Evolutionary conservation across 2,888 invertebrate species (phyloP), one percentile per base, ranked within the genome.

Genomic region (Platycheirus albimanus): DNA sequence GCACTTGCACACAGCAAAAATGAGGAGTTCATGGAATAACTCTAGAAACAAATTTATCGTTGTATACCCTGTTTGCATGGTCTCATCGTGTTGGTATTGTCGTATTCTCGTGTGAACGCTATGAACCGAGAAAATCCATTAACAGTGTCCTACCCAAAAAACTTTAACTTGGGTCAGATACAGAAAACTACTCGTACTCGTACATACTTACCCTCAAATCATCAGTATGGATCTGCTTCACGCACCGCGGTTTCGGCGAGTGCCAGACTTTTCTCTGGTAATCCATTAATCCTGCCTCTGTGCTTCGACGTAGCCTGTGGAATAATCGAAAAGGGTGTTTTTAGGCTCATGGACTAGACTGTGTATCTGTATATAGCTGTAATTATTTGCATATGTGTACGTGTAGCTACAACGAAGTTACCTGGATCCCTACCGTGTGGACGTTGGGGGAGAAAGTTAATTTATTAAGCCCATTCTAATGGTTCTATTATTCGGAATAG

Each of bases 261-360:
- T 94, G 93, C 93, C 94, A 94, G 63, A 91, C 87, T 15, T 92
- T 91, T 78, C 92, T 90, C 58, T 94, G 91, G 63, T 94, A 92
- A 4, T 91, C 88, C 89, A 93, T 91, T n/a, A 94, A 87, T 0
- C 94, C 94, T 0, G 92, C 89, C 87, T 94, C 94, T 13, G 90
- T 91, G 84, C 93, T 91, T 85, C 92, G 92, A 11, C 93, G 91
- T 54, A 94, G 91, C 15, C 94, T 94, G 87, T 63, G 69, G 51
- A 85, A 75, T 19, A 71, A 63, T 58, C 38, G n/a, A 61, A 61
- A 43, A 43, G 6, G 49, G 13, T 56, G 38, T 24, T 24, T 24
- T 24, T 24, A 24, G 24, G 3, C 6, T 24, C 41, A 47, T 49
- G 7, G 51, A 45, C 20, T 36, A 28, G 49, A 69, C 36, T 76